Percentiles rank a stretch among this genome's conserved stretches.
Conservation (phyloP, 1,140 invertebrate species). For the Streblospio benedicti region DNA sequence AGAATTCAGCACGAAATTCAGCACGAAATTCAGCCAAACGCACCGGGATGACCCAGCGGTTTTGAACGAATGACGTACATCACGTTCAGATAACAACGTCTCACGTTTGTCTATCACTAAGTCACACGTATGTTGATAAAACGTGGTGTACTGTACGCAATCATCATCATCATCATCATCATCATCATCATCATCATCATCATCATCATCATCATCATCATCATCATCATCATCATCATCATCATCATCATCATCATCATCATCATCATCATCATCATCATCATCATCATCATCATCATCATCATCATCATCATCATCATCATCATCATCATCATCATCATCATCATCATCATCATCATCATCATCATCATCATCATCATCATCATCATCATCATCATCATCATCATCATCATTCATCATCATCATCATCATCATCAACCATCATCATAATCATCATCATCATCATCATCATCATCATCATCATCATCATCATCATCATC, state of each 20-base stretch:
- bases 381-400: neutral
- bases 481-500: no score
- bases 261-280: neutral
- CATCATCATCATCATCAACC: no score
- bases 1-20: no score
- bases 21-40: no score
- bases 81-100: no score
- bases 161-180: neutral
- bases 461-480: neutral
- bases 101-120: no score
- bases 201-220: neutral
- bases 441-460: no score
- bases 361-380: neutral
- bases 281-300: neutral
- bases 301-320: neutral
- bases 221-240: neutral
- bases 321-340: neutral
- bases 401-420: no score
- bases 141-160: no score
- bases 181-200: conserved; percentile 1
- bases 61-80: no score
- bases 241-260: conserved; percentile 1
- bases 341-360: neutral
- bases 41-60: no score
- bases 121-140: no score